Conservation (phyloP, 1,140 invertebrate species). For the Apocrypta bakeri region DNA sequence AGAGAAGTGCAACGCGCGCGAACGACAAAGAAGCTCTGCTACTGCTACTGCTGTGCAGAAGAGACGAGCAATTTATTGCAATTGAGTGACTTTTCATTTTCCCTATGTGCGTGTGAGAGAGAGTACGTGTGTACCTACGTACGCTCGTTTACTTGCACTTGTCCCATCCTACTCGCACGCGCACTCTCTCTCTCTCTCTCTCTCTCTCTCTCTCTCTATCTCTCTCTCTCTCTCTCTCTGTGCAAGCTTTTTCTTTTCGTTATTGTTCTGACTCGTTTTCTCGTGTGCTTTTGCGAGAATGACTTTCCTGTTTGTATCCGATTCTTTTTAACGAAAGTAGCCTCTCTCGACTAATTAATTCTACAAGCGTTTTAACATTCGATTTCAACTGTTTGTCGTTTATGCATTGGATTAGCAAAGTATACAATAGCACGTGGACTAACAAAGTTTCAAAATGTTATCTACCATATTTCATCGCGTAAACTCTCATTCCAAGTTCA, state of each 20-base stretch:
- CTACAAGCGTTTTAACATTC: background rate
- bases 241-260: background rate
- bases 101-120: background rate
- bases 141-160: background rate
- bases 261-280: background rate
- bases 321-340: background rate
- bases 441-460: background rate
- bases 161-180: background rate
- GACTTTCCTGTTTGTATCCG: background rate
- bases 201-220: background rate
- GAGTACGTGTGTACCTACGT: background rate
- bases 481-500: background rate
- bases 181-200: background rate
- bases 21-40: background rate
- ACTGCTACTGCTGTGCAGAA: background rate
- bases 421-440: background rate
- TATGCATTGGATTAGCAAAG: background rate
- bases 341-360: background rate
- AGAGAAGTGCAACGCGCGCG: conserved; percentile 22
- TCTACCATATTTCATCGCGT: background rate
- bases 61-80: conserved; percentile 32
- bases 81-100: conserved; percentile 27
- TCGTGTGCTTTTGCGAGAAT: background rate
- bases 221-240: background rate
- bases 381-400: background rate